A percentile compares a stretch with the other conserved stretches of the same genome.
Evolutionary conservation across 2,888 invertebrate species (phyloP).

Genomic region (Geophilus truncorum): DNA sequence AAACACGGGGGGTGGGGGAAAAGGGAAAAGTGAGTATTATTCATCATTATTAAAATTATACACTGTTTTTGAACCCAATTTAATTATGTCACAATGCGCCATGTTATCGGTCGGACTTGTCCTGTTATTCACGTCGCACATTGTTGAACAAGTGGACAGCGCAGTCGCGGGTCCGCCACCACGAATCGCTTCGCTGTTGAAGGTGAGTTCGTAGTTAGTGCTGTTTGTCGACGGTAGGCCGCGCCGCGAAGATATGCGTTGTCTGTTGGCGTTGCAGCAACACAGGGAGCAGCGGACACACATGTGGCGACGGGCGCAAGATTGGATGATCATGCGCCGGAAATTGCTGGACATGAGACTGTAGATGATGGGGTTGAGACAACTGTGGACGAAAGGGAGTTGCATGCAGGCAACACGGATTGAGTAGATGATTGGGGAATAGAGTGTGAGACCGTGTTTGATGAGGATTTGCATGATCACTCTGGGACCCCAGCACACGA

Average conservation of each 20-base stretch:
- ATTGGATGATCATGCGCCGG: slow-evolving; percentile 38
- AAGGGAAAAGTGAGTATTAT: no score
- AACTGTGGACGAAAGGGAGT: slow-evolving; percentile 43
- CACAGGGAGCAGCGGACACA: no score
- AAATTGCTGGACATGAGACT: slow-evolving; percentile 46
- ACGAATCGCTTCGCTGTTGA: slow-evolving; percentile 32
- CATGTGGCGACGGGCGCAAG: slow-evolving; percentile 31
- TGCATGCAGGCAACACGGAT: slow-evolving; percentile 39
- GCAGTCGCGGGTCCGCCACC: not conserved
- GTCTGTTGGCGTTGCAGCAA: slow-evolving; percentile 30
- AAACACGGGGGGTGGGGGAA: no score
- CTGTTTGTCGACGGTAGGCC: not conserved
- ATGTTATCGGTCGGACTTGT: slow-evolving; percentile 36
- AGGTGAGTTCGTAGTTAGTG: slow-evolving; percentile 33
- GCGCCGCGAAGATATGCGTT: not conserved
- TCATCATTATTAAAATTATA: no score
- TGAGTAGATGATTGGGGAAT: slow-evolving; percentile 36
- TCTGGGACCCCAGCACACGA: slow-evolving; percentile 47
- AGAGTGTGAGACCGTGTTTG: slow-evolving; percentile 36
- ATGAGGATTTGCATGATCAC: slow-evolving; percentile 36
- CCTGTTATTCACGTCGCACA: slow-evolving; percentile 32
- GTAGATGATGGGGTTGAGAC: slow-evolving; percentile 44
- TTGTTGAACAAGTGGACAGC: not conserved
- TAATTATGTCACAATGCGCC: slow-evolving; percentile 14
- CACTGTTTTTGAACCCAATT: not conserved